Base-by-base conservation (phyloP, 2,113 vertebrate species). In the Hippocampus barbouri region DNA sequence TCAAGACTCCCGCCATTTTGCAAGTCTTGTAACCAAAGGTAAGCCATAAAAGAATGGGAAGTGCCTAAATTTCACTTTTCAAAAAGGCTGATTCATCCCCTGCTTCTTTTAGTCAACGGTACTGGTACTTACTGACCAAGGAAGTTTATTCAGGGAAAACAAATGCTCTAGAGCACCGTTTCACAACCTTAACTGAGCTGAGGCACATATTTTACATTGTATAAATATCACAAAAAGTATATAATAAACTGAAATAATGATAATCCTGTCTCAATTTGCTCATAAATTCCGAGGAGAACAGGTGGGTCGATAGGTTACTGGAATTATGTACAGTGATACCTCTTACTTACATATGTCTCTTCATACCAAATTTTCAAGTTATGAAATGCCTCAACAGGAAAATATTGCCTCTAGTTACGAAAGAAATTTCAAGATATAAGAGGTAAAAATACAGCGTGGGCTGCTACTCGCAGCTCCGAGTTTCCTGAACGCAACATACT, bases 1-100 rank as follows among this genome's bases (percentile, higher is more conserved):
- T 81, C 30, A 60, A 60, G 27, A 68, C 34, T 38, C 5, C 25
- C 15, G 9, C 6, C 40, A 70, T 69, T 74, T 78, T 75, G 76
- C 18, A 83, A 82, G 81, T 81, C 72, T 85, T 69, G n/a, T n/a
- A 4, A 18, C 20, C 38, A 73, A 1, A 47, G 38, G 11, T 1
- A 25, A 6, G 49, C 23, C 62, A 6, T 27, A 43, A 18, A 54
- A 9, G 3, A 61, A 30, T 43, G 25, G 1, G 0, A 3, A 41
- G n/a, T 23, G 9, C 40, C 40, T 15, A 1, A 65, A 65, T 65
- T 12, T 2, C 40, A 40, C 8, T 38, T 62, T 63, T 43, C 1
- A 25, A 75, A 56, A 66, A 21, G 11, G 49, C 27, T 30, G 2
- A 67, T 38, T 68, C 38, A 5, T 41, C n/a, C 45, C 54, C 23